phyloP scores from a whole-genome alignment of 2,113 vertebrate genomes.

The Gulo gulo region DNA sequence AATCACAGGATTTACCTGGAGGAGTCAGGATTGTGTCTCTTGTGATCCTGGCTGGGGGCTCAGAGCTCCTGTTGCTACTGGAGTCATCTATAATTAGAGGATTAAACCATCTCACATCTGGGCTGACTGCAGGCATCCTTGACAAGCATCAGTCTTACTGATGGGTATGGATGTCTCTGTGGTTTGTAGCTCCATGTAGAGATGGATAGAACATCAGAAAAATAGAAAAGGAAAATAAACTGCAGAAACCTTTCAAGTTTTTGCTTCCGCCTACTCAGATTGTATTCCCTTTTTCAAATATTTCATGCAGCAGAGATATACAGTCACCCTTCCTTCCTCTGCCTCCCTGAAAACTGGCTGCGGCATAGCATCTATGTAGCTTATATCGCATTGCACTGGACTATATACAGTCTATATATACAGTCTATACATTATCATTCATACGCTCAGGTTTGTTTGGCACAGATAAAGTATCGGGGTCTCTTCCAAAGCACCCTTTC shows the following conservation, averaged over 20 bases:
- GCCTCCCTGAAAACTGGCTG: background rate
- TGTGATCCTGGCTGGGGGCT: constrained; percentile 75
- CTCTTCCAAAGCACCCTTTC: background rate
- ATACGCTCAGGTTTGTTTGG: background rate
- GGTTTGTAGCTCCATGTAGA: constrained; percentile 29
- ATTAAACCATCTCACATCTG: constrained; percentile 70
- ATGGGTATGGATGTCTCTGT: background rate
- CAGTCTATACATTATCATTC: background rate
- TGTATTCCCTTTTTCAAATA: constrained; percentile 22
- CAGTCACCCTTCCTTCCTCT: background rate
- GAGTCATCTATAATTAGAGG: constrained; percentile 74
- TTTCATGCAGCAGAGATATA: background rate
- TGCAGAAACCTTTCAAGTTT: constrained; percentile 51
- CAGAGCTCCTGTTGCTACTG: constrained; percentile 48
- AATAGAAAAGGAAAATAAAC: constrained; percentile 36
- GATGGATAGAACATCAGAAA: constrained; percentile 43
- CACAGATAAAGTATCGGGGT: background rate
- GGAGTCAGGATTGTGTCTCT: constrained; percentile 65
- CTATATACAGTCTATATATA: background rate
- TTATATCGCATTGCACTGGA: background rate
- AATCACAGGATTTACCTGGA: constrained; percentile 77
- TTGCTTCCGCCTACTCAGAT: constrained; percentile 21
- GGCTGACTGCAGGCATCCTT: constrained; percentile 61
- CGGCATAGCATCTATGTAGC: background rate
- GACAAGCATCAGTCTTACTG: constrained; percentile 57